A percentile compares a stretch with the other conserved stretches of the same genome.
Conservation (phyloP, 92 coral and sea anemone species). For the Epizoanthus stellaris region DNA sequence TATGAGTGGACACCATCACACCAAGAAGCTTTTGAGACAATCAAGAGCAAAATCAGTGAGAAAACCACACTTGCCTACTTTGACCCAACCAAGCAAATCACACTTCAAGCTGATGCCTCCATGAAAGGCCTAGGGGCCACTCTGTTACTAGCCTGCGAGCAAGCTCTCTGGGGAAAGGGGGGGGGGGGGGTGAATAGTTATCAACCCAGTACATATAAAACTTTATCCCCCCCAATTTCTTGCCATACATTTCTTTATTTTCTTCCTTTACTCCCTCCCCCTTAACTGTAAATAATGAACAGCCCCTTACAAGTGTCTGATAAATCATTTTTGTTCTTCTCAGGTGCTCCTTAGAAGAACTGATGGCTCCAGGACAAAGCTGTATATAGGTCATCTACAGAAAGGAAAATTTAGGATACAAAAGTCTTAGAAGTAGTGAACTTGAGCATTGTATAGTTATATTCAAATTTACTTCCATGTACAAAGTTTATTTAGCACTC, state of each 20-base stretch:
- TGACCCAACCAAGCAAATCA: constrained; percentile 40
- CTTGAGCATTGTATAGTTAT: neutral
- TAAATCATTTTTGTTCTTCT: constrained; percentile 9
- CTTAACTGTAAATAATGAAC: no score
- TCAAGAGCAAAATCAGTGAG: constrained; percentile 50
- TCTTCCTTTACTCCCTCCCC: no score
- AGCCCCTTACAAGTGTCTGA: neutral
- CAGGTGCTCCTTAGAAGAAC: constrained; percentile 91
- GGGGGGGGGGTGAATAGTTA: no score
- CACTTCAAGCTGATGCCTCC: constrained; percentile 52
- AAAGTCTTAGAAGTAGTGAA: constrained; percentile 46
- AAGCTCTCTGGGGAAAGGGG: no score
- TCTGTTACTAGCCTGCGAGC: no score
- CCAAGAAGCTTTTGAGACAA: constrained; percentile 49
- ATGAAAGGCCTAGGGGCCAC: constrained; percentile 49
- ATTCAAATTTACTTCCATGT: constrained; percentile 1
- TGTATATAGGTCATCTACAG: constrained; percentile 97
- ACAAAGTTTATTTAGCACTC: no score
- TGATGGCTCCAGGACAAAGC: constrained; percentile 94
- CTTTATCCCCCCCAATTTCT: no score
- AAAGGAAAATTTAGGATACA: constrained; percentile 97
- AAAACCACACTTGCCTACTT: constrained; percentile 46
- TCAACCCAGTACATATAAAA: no score
- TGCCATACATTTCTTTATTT: no score
- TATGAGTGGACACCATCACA: constrained; percentile 26